A percentile compares a stretch with the other conserved stretches of the same genome.
Conservation (phyloP, 2,797 vertebrate genomes). For the Botia kubotai region DNA sequence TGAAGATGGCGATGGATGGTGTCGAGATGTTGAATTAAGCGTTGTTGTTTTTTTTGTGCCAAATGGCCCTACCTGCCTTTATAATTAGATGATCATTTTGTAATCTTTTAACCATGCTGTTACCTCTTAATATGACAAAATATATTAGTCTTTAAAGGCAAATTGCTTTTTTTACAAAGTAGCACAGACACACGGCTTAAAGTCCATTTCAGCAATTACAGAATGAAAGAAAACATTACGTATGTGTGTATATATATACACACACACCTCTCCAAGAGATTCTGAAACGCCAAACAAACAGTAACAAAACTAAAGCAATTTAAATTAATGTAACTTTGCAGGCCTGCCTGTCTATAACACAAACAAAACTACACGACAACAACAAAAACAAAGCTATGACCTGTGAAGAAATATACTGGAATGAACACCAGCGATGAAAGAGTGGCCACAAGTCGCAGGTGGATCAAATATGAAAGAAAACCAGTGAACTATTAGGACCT, state of each 20-base stretch:
- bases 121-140: slow-evolving; percentile 57
- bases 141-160: slow-evolving; percentile 68
- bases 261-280: slow-evolving; percentile 1
- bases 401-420: slow-evolving; percentile 65
- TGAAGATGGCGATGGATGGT: slow-evolving; percentile 2
- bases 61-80: slow-evolving; percentile 38
- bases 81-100: slow-evolving; percentile 11
- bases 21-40: slow-evolving; percentile 21
- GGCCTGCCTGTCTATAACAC: slow-evolving; percentile 82
- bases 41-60: slow-evolving; percentile 41
- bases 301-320: slow-evolving; percentile 63
- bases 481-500: not conserved
- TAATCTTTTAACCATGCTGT: slow-evolving; percentile 43
- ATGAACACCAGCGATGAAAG: slow-evolving; percentile 57
- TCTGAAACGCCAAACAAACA: slow-evolving; percentile 43
- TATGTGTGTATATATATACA: not conserved
- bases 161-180: slow-evolving; percentile 76
- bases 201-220: slow-evolving; percentile 63
- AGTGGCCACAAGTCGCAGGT: not conserved
- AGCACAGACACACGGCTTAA: slow-evolving; percentile 75
- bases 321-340: slow-evolving; percentile 80
- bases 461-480: not conserved
- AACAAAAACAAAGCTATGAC: slow-evolving; percentile 51
- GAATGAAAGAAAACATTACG: slow-evolving; percentile 58
- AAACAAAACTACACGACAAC: slow-evolving; percentile 65